Evolutionary conservation across 1,140 invertebrate genomes (phyloP), one percentile per base, ranked within the genome.

Genomic region (Aethina tumida): DNA sequence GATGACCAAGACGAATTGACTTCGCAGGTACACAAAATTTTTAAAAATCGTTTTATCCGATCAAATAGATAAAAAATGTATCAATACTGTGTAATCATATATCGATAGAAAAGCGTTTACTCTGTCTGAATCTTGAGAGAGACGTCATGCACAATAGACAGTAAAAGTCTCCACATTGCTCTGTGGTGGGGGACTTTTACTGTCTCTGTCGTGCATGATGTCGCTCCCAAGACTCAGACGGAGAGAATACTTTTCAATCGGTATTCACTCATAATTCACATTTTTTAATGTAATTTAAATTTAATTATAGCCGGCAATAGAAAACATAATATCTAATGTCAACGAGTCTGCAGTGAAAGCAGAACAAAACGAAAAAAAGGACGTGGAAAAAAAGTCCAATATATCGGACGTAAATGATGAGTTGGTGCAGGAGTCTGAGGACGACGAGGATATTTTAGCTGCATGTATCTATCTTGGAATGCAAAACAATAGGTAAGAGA

Each of bases 401-500:
- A 32, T 33, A 19, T 45, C 35, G n/a, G 42, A 51, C 32, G 19
- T 37, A 8, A 50, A 41, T 24, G 38, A 49, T 37, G 45, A 43
- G 14, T 43, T 40, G 22, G 30, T 16, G n/a, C 21, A 13, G 14
- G 26, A 43, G 34, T 53, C 59, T 17, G 52, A 53, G 8, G 41
- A 47, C 13, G 62, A 76, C 39, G 76, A 80, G 41, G 75, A 79
- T 41, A 67, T 82, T 32, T 50, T 84, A 36, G 71, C 72, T 30
- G 71, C 73, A 50, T 81, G 78, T 49, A 84, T 84, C 47, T 75
- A 73, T 45, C 73, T 79, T 50, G 81, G 77, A 31, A 82, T 82
- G 73, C 76, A 76, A 58, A 73, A 71, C 53, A 71, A 67, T 48
- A 63, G 67, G 68, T 70, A 59, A 48, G 36, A 34, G 22, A n/a